Evolutionary conservation across 2,113 vertebrate genomes (phyloP).

Genomic region (Calidris pugnax): DNA sequence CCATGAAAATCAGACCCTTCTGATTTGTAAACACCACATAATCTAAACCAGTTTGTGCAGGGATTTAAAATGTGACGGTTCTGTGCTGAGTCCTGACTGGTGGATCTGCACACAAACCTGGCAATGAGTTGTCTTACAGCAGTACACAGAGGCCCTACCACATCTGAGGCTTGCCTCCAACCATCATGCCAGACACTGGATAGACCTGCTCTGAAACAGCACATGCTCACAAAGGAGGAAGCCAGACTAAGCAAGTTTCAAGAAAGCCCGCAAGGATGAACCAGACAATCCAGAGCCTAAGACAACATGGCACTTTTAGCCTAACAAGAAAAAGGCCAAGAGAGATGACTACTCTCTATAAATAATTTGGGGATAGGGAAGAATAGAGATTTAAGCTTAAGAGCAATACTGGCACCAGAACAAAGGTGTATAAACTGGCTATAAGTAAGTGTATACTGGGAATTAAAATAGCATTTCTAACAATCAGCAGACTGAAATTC

Average conservation of each 20-base stretch:
- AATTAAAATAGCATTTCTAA: not conserved
- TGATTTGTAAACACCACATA: not conserved
- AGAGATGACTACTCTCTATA: not conserved
- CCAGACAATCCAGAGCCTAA: not conserved
- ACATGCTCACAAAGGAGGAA: not conserved
- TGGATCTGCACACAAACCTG: not conserved
- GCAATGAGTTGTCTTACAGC: not conserved
- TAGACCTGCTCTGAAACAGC: not conserved
- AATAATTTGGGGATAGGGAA: not conserved
- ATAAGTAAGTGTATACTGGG: not conserved
- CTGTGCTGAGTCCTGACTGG: not conserved
- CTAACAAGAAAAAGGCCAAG: not conserved
- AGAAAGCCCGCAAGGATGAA: not conserved
- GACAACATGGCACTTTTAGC: not conserved
- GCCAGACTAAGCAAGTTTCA: not conserved
- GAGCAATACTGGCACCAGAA: not conserved
- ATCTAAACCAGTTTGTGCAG: not conserved
- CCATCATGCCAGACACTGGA: not conserved
- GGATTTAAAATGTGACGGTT: rapidly evolving
- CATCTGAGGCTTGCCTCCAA: not conserved
- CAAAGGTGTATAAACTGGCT: not conserved
- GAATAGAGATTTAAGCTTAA: not conserved
- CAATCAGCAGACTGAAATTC: not conserved
- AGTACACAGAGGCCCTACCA: not conserved
- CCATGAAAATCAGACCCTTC: not conserved